Evolutionary conservation across 1,140 invertebrate species (phyloP).

Genomic region (Patella vulgata): DNA sequence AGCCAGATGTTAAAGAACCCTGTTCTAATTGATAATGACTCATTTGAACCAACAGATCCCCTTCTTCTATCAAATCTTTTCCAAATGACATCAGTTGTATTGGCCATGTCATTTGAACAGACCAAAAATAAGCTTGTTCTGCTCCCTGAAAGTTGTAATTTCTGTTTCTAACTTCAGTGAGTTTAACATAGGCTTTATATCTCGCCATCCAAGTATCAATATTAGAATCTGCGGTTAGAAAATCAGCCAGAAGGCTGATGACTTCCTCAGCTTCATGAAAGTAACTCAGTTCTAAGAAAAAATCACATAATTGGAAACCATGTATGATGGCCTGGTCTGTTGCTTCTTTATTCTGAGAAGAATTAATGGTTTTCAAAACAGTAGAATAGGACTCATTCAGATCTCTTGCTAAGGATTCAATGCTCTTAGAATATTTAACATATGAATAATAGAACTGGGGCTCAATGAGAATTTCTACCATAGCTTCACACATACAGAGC

Average conservation of each 20-base stretch:
- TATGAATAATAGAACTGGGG: constrained; percentile 52
- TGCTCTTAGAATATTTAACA: constrained; percentile 52
- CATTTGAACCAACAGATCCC: constrained; percentile 41
- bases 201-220: constrained; percentile 54
- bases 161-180: constrained; percentile 56
- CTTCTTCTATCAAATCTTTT: constrained; percentile 49
- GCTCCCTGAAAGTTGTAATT: constrained; percentile 48
- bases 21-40: constrained; percentile 54
- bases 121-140: constrained; percentile 46
- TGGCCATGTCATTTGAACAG: constrained; percentile 48
- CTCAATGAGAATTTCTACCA: constrained; percentile 52
- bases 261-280: constrained; percentile 48
- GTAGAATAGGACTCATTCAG: constrained; percentile 50
- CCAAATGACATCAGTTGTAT: constrained; percentile 63
- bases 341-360: constrained; percentile 24
- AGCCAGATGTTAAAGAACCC: constrained; percentile 50
- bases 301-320: constrained; percentile 49
- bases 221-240: constrained; percentile 47
- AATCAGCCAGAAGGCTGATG: constrained; percentile 41
- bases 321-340: constrained; percentile 37
- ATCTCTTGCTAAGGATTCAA: constrained; percentile 46
- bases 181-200: constrained; percentile 53
- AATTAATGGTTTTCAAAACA: constrained; percentile 42
- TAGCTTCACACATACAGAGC: constrained; percentile 56
- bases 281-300: constrained; percentile 49